A percentile compares a stretch with the other conserved stretches of the same genome.
These are phyloP conservation scores for Tiliacea citrago DNA, from an alignment of 2,888 invertebrate species.

Conservation along the genomic window DNA sequence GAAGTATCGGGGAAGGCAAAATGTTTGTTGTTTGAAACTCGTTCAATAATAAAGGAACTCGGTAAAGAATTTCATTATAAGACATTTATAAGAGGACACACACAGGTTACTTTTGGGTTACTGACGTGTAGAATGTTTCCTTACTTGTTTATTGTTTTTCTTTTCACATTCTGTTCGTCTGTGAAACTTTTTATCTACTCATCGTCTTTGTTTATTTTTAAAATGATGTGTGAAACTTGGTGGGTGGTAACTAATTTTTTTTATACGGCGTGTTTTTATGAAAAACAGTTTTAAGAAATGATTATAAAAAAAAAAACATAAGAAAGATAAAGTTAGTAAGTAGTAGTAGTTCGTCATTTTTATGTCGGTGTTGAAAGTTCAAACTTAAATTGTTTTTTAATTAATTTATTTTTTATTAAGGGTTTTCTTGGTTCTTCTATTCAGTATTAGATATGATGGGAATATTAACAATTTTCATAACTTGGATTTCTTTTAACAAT, in stretches of 20 bases:
- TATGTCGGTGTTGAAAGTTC: neutral
- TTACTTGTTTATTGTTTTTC: conserved; percentile 50
- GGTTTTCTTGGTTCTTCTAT: neutral
- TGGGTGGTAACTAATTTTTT: neutral
- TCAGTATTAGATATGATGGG: neutral
- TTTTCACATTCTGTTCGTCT: conserved; percentile 13
- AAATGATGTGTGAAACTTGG: neutral
- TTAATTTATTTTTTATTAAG: neutral
- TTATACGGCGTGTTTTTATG: neutral
- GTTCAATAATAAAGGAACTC: conserved; percentile 35
- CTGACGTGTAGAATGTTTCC: conserved; percentile 29
- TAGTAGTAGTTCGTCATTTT: neutral
- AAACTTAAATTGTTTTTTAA: neutral
- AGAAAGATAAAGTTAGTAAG: neutral
- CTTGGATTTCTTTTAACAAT: neutral
- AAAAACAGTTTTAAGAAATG: too few species aligned
- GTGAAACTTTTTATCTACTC: conserved; percentile 8
- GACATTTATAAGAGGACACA: conserved; percentile 16
- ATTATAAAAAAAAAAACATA: neutral
- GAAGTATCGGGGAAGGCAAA: neutral
- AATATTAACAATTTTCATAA: neutral
- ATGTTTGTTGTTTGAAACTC: conserved; percentile 29
- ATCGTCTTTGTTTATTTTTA: conserved; percentile 13
- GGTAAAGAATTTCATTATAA: conserved; percentile 49
- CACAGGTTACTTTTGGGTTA: conserved; percentile 33